Evolutionary conservation across 1,140 invertebrate species (phyloP).

Genomic region (Drosophila hydei): DNA sequence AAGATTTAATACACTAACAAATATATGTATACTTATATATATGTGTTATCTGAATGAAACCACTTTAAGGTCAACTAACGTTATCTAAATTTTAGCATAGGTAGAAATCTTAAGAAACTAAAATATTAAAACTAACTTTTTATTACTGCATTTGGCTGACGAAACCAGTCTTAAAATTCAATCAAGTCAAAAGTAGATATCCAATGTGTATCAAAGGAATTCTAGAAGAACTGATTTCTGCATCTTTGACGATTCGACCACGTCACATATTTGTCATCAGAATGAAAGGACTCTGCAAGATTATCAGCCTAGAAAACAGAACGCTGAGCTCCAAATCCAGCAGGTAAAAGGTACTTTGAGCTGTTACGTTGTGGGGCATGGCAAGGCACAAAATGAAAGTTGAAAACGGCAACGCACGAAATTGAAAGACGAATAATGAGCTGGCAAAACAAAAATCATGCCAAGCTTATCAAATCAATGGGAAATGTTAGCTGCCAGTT

Average conservation of each 20-base stretch:
- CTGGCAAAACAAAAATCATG: conserved; percentile 81
- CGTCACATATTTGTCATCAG: background rate
- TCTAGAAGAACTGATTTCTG: too few relatives aligned
- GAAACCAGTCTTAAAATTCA: too few relatives aligned
- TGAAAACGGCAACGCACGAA: conserved; percentile 53
- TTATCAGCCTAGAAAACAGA: conserved; percentile 14
- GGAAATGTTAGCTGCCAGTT: conserved; percentile 72
- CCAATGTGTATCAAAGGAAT: too few relatives aligned
- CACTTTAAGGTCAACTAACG: too few relatives aligned
- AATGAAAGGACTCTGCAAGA: background rate
- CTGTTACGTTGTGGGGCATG: background rate
- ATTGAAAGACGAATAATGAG: conserved; percentile 79
- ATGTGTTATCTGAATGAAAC: too few relatives aligned
- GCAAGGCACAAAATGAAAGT: conserved; percentile 11
- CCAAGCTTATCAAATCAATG: conserved; percentile 70
- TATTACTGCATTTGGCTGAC: too few relatives aligned
- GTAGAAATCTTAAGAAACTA: too few relatives aligned
- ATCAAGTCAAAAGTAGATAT: too few relatives aligned
- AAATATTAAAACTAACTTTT: too few relatives aligned
- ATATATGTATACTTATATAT: too few relatives aligned
- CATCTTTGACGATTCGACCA: background rate
- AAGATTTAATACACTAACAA: background rate
- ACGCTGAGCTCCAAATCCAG: conserved; percentile 52
- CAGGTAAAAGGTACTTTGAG: conserved; percentile 67
- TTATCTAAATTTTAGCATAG: too few relatives aligned